Base-by-base conservation (phyloP, 2,113 vertebrate species). In the Mixornis gularis region DNA sequence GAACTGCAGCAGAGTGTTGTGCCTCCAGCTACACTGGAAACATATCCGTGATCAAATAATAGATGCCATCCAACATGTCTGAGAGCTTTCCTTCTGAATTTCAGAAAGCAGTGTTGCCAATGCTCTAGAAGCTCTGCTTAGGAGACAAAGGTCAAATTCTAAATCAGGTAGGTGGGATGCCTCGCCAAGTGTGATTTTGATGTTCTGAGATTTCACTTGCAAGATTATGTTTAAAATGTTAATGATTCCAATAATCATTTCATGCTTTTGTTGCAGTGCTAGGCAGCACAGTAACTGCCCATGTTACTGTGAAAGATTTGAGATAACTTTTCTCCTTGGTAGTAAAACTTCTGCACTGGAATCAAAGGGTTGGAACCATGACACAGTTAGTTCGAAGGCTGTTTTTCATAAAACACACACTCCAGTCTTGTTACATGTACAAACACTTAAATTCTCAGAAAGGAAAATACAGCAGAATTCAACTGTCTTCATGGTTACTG, bases 331-430 rank as follows among this genome's bases (percentile, higher is more conserved):
- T 72, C 49, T 83, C 38, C 58, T 69, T 66, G 48, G 41, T 58
- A 88, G 88, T 20, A 79, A 95, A 80, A 44, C 72, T 77, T 85
- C 41, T 24, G 53, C 25, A 79, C 63, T 89, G n/a, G 91, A 94
- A 95, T 80, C 40, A 92, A 94, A 80, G 48, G 25, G 17, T 30
- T 89, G 22, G 9, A 58, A 38, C 8, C 17, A 44, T 48, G 30
- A 59, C 22, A 62, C 0, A 6, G 26, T 6, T 64, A 15, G n/a
- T 90, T 92, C 69, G 71, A 66, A 69, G 17, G 36, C 4, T 58
- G 12, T 21, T 71, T 79, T 68, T n/a, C 66, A 65, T 36, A 17
- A 17, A 53, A 73, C 27, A 65, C 74, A 65, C 44, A 18, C 21
- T 22, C 24, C 25, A 93, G 79, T 51, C 18, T 59, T 70, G 30